Conservation (phyloP, 2,797 vertebrate genomes). For the Danio choprae region DNA sequence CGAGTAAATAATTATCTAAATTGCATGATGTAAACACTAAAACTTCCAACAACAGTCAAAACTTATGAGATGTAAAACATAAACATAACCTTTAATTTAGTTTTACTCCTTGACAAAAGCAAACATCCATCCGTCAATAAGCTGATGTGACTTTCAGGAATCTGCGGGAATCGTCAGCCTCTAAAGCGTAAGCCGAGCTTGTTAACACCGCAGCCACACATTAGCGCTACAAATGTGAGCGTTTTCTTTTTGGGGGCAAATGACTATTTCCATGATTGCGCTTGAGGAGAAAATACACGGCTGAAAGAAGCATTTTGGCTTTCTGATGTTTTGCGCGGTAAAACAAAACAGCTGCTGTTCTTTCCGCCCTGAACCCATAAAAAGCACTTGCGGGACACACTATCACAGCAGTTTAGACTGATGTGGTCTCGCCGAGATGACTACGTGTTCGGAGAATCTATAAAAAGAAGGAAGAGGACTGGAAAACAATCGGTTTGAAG, state of each 20-base stretch:
- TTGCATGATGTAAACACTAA: too few relatives aligned
- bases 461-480: conserved; percentile 23
- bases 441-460: conserved; percentile 51
- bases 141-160: conserved; percentile 77
- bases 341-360: conserved; percentile 59
- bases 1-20: too few relatives aligned
- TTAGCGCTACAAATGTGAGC: conserved; percentile 65
- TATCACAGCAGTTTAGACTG: conserved; percentile 60
- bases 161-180: conserved; percentile 64
- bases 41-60: too few relatives aligned
- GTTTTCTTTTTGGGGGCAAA: conserved; percentile 58
- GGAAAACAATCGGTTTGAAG: conserved; percentile 2
- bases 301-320: conserved; percentile 21
- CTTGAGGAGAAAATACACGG: conserved; percentile 30
- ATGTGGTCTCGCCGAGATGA: conserved; percentile 60
- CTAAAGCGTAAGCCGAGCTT: conserved; percentile 78
- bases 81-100: too few relatives aligned
- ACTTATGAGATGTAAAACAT: too few relatives aligned
- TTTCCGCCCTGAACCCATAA: conserved; percentile 65
- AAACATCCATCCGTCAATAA: conserved; percentile 49
- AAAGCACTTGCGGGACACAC: conserved; percentile 63
- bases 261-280: conserved; percentile 54
- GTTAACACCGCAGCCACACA: conserved; percentile 64
- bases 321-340: conserved; percentile 41
- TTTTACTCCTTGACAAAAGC: not conserved